A percentile compares a stretch with the other conserved stretches of the same genome.
phyloP scores from a whole-genome alignment of 2,888 invertebrate genomes.

The Auanema freiburgensis region DNA sequence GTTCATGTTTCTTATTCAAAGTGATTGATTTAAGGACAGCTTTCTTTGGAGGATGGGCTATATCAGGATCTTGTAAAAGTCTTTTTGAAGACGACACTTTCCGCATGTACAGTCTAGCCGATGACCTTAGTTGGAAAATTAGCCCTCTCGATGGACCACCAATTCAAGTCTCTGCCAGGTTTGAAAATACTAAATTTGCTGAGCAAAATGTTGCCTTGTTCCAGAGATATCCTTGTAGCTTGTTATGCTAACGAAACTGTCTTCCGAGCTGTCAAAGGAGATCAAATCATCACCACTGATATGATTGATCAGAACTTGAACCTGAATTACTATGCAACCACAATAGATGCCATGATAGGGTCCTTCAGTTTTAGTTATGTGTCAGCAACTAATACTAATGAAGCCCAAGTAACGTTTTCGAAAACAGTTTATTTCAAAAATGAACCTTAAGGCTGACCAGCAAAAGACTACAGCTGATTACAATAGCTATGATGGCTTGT shows the following conservation, averaged over 20 bases:
- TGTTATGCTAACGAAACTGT: slow-evolving; percentile 10
- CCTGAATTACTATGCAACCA: slow-evolving; percentile 10
- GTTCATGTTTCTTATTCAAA: neutral
- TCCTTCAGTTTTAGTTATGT: neutral
- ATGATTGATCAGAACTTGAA: slow-evolving; percentile 18
- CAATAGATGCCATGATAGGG: slow-evolving; percentile 15
- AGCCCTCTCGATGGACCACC: slow-evolving; percentile 3
- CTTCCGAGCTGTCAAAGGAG: slow-evolving; percentile 15
- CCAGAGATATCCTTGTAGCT: slow-evolving; percentile 6
- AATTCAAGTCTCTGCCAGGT: slow-evolving; percentile 18
- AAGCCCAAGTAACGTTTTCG: too few relatives aligned
- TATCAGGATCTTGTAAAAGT: slow-evolving; percentile 37
- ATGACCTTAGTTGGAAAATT: slow-evolving; percentile 23
- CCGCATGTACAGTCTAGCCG: slow-evolving; percentile 24
- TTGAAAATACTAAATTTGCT: neutral
- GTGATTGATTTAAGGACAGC: slow-evolving; percentile 5
- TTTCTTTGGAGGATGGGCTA: slow-evolving; percentile 39
- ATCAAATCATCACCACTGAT: neutral
- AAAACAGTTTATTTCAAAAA: too few relatives aligned
- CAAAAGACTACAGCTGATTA: neutral
- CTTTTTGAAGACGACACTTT: slow-evolving; percentile 32
- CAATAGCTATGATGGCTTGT: neutral
- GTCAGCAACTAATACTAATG: too few relatives aligned
- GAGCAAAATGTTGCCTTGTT: neutral
- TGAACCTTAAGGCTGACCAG: neutral